Evolutionary conservation across 2,797 vertebrate genomes (phyloP).

Genomic region (Tragelaphus eurycerus): DNA sequence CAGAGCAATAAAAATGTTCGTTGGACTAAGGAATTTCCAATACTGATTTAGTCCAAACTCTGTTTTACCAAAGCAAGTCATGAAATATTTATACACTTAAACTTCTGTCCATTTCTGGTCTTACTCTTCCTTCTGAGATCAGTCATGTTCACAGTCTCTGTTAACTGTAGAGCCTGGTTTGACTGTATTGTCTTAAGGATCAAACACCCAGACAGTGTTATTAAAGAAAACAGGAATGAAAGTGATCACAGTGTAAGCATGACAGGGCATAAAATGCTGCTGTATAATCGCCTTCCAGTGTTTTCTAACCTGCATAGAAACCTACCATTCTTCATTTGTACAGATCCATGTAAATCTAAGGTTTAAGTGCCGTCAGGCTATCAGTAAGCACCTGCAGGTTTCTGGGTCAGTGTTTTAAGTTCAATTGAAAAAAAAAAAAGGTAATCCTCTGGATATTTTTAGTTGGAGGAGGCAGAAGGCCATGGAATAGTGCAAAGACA

Average conservation of each 20-base stretch:
- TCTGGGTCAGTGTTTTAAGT: conserved; percentile 44
- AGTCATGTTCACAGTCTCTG: neutral
- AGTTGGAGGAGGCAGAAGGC: neutral
- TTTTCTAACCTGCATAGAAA: conserved; percentile 48
- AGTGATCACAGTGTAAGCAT: neutral
- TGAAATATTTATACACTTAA: neutral
- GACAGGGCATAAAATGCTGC: neutral
- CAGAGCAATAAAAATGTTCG: conserved; percentile 19
- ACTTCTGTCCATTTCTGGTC: neutral
- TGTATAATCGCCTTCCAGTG: neutral
- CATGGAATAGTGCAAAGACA: neutral
- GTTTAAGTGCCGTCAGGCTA: conserved; percentile 43
- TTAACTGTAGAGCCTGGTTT: conserved; percentile 21
- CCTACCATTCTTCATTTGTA: conserved; percentile 21
- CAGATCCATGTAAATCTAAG: conserved; percentile 39
- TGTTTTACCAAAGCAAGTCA: conserved; percentile 20
- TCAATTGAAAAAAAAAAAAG: conserved; percentile 2
- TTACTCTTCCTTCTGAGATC: neutral
- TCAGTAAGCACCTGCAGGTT: conserved; percentile 56
- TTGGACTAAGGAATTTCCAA: neutral
- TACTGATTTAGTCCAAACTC: conserved; percentile 41
- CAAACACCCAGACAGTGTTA: neutral
- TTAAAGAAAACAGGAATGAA: neutral
- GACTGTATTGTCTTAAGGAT: neutral
- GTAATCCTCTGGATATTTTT: neutral